Base-by-base conservation (phyloP, 2,888 invertebrate genomes). In the Falcaria lacertinaria region DNA sequence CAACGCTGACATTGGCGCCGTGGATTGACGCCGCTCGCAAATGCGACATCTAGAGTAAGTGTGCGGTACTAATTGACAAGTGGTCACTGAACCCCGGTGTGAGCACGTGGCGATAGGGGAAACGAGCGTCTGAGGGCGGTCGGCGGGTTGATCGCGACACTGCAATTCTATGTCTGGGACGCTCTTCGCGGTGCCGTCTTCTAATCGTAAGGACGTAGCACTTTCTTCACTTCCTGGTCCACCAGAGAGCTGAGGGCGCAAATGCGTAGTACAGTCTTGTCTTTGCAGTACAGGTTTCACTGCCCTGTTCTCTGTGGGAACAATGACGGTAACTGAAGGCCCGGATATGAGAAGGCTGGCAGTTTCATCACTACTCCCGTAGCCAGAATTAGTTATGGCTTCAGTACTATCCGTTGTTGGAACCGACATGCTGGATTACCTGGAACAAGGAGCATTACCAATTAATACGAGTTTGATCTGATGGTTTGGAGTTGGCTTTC, bases 131-230 rank as follows among this genome's bases (percentile, higher is more conserved):
- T 89, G 90, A 49, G 90, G 87, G 41, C 91, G 86, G 74, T 92
- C 92, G 58, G 74, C 69, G 38, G 66, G 63, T 57, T 89, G 90
- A 42, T 91, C 90, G 42, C 93, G 89, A 78, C 94, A 95, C 80
- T 95, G 95, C 59, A 95, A 84, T 80, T 95, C 95, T 75, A 95
- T 94, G 79, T 95, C 95, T 37, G 95, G 95, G 53, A 95, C 95
- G 55, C 95, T 95, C 75, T 94, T 91, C 7, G 94, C 92, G 35
- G 93, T 92, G 62, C 90, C 91, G 60, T 93, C 93, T 69, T 93
- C 93, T 53, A 91, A 81, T 71, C 91, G 90, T 36, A 91, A 72
- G 34, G 91, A 91, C 3, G 94, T 91, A 15, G 74, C 84, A 54
- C 90, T 90, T 78, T 96, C 96, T 80, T 96, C 95, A 60, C 95